Conservation (phyloP, 2,797 vertebrate species). For the Antennarius maculatus region DNA sequence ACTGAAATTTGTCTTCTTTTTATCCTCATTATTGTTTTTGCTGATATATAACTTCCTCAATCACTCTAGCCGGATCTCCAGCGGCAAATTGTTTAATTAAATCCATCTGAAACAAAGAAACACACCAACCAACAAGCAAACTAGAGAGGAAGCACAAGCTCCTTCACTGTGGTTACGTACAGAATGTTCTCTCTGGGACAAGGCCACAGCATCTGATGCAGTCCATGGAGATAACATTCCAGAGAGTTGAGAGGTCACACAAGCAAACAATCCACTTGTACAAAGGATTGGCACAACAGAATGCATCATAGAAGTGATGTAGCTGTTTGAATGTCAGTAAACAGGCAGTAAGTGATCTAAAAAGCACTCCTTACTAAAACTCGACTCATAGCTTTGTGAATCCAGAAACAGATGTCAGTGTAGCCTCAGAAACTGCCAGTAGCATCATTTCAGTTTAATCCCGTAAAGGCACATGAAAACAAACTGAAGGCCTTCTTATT, state of each 20-base stretch:
- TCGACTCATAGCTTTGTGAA: conserved; percentile 19
- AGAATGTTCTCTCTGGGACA: conserved; percentile 4
- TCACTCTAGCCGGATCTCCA: too few relatives aligned
- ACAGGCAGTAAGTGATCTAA: conserved; percentile 33
- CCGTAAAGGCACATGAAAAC: conserved; percentile 46
- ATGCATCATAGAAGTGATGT: conserved; percentile 43
- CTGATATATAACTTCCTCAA: too few relatives aligned
- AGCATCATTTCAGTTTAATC: conserved; percentile 15
- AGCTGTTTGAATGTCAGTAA: conserved; percentile 49
- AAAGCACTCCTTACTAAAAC: conserved; percentile 54
- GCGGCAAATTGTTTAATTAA: too few relatives aligned
- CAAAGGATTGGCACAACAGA: conserved; percentile 44
- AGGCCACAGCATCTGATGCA: conserved; percentile 5
- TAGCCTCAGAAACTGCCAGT: conserved; percentile 3
- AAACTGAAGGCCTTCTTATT: conserved; percentile 56
- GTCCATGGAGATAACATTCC: conserved; percentile 35
- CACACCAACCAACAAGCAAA: too few relatives aligned
- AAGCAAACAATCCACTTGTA: conserved; percentile 41
- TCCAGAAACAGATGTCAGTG: conserved; percentile 14
- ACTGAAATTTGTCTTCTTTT: too few relatives aligned
- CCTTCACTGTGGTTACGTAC: not conserved
- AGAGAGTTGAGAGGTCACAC: conserved; percentile 56
- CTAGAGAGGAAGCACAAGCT: too few relatives aligned
- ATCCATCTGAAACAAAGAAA: too few relatives aligned
- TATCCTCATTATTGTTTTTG: too few relatives aligned